Evolutionary conservation across 2,113 vertebrate species (phyloP), one percentile per base, ranked within the genome.

Genomic region (Laticauda laticaudata): DNA sequence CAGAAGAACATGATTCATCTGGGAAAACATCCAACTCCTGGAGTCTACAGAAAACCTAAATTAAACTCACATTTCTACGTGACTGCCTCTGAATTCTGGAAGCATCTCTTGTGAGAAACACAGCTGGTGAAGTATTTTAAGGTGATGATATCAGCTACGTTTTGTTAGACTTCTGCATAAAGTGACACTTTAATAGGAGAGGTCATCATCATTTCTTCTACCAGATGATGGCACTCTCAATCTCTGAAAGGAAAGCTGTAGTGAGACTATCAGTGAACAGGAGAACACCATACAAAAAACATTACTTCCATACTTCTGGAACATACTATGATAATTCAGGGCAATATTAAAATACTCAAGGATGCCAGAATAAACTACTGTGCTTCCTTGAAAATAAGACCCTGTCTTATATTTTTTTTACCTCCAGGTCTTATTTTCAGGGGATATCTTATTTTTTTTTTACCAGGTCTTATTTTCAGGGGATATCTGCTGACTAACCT

Each of bases 111-210:
- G 95, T 94, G 96, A 96, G 94, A 97, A 95, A 87, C 95, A 95
- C 95, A 97, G 96, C 96, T 96, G 96, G 95, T 92, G 94, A 91
- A 96, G 92, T 94, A 96, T 97, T 97, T 97, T 1, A 3, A 93
- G 95, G 88, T 0, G 5, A 95, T 97, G 97, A 98, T 92, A 97
- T 97, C 97, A 97, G 95, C 95, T 59, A 0, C 14, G 64, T 96
- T 95, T 95, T 90, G 95, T 97, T 90, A 97, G 96, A 96, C 96
- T 96, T 95, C 95, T 94, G 24, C 0, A 54, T 23, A 94, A 95
- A 96, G 94, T 90, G 94, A 96, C 96, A 95, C 91, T 93, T 91
- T 23, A 39, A 29, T 61, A 94, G 93, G 54, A 89, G 75, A 90
- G 57, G 61, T 10, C 4, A 43, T 59, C 54, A 5, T 64, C 54